A percentile compares a stretch with the other conserved stretches of the same genome.
Conservation (phyloP, 2,113 vertebrate genomes). For the Odocoileus hemionus region DNA sequence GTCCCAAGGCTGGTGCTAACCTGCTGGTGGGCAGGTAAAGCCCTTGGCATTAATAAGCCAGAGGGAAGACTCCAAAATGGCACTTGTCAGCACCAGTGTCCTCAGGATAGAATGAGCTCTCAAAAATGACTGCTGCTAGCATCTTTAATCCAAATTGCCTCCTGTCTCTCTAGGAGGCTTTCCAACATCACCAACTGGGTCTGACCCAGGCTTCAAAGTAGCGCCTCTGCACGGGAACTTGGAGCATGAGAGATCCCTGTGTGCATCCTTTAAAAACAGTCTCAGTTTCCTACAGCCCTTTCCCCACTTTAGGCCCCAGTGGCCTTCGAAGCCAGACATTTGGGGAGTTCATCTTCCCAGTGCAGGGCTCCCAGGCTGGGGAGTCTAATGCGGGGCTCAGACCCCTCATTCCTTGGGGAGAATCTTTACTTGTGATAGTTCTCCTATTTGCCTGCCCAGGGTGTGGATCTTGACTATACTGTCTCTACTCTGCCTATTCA, state of each 20-base stretch:
- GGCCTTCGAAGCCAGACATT: background rate
- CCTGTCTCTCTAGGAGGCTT: background rate
- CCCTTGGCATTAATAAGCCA: background rate
- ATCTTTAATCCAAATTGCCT: background rate
- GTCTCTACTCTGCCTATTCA: background rate
- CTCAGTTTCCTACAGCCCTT: background rate
- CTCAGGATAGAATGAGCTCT: background rate
- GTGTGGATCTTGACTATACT: background rate
- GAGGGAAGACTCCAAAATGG: background rate
- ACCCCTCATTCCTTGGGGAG: background rate
- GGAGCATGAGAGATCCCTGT: background rate
- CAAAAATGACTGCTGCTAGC: background rate
- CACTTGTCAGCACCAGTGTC: background rate
- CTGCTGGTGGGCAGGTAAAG: background rate
- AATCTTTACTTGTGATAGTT: background rate
- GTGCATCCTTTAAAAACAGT: background rate
- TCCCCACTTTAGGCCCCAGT: background rate
- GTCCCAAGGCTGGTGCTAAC: background rate
- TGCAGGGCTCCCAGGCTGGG: background rate
- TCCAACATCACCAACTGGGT: background rate
- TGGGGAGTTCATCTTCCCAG: accelerated
- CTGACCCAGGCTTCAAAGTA: background rate
- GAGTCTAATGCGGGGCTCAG: background rate
- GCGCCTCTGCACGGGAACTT: accelerated
- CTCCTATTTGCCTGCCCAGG: background rate